Percentiles rank a stretch among this genome's conserved stretches.
Evolutionary conservation across 2,797 vertebrate genomes (phyloP).

Genomic region (Eulemur rubriventer): DNA sequence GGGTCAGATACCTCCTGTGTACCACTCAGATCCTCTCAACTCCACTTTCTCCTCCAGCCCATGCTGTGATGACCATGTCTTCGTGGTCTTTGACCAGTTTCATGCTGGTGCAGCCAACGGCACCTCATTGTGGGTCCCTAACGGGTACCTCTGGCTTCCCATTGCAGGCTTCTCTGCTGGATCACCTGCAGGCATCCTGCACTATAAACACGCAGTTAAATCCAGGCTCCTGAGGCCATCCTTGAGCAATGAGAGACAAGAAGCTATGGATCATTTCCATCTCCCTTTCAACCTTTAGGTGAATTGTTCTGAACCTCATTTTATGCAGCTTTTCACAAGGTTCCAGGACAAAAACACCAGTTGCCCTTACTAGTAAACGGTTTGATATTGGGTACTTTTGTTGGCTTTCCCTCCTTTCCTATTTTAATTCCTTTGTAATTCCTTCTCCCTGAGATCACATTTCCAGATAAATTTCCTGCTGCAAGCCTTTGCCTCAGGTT

Average conservation of each 20-base stretch:
- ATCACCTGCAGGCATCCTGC: not conserved
- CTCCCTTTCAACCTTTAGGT: not conserved
- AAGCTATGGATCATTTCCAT: not conserved
- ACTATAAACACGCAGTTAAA: not conserved
- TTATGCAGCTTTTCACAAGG: not conserved
- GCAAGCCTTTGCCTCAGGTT: not conserved
- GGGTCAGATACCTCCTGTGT: not conserved
- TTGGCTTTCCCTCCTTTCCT: not conserved
- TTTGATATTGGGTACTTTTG: not conserved
- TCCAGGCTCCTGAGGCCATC: not conserved
- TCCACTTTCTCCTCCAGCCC: not conserved
- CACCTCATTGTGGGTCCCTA: not conserved
- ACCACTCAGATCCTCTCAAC: not conserved
- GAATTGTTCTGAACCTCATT: not conserved
- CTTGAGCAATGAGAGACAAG: not conserved
- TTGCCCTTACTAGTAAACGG: not conserved
- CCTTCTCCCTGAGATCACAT: not conserved
- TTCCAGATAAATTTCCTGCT: not conserved
- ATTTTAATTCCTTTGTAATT: not conserved
- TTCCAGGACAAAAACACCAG: not conserved
- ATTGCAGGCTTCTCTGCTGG: not conserved
- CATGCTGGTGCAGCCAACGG: not conserved
- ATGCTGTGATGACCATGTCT: not conserved
- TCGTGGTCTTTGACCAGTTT: not conserved
- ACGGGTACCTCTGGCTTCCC: not conserved